Conservation (phyloP, 2,888 invertebrate species). For the Smittia sp. region DNA sequence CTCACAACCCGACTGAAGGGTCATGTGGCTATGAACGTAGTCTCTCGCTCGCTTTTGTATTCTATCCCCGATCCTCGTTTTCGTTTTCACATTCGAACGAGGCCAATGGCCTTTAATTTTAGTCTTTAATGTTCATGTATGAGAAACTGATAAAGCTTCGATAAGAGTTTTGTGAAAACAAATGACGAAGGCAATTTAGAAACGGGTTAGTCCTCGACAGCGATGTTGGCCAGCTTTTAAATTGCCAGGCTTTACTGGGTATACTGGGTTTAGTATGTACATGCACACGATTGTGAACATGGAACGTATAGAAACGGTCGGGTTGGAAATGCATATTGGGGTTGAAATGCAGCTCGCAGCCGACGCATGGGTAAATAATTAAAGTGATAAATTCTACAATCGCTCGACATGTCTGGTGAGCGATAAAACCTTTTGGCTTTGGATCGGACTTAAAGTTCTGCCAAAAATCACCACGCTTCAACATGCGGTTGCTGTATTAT, state of each 20-base stretch:
- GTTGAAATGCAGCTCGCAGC: neutral
- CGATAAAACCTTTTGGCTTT: neutral
- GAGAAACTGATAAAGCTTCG: no score
- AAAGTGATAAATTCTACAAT: conserved; percentile 2
- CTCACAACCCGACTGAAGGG: conserved; percentile 9
- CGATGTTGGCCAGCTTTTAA: no score
- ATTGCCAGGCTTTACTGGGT: neutral
- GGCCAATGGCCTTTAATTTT: conserved; percentile 33
- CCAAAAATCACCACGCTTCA: neutral
- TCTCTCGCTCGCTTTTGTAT: conserved; percentile 2
- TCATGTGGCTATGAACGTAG: conserved; percentile 5
- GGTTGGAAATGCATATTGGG: neutral
- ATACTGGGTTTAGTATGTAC: neutral
- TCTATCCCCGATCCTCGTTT: neutral
- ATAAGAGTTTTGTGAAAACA: no score
- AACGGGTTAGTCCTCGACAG: no score
- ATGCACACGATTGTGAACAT: neutral
- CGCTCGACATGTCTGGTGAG: neutral
- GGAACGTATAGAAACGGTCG: neutral
- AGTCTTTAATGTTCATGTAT: neutral
- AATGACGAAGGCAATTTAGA: no score
- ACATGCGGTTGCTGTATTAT: neutral
- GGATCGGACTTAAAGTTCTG: neutral
- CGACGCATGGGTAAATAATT: neutral
- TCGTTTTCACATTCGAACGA: neutral